Conservation (phyloP, 1,140 invertebrate genomes). For the Drosophila ironensis region DNA sequence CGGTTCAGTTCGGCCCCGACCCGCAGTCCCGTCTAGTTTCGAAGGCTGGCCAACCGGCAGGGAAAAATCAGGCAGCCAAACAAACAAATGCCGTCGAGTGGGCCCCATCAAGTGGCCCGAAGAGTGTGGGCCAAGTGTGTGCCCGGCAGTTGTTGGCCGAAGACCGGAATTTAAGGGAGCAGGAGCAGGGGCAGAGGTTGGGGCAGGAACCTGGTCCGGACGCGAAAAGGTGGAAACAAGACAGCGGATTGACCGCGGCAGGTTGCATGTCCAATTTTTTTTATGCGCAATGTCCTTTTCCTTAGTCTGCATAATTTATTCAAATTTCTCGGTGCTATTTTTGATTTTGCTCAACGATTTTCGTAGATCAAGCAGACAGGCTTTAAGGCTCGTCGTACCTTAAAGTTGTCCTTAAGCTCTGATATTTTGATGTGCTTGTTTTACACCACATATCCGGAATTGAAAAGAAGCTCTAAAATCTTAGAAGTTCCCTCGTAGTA, state of each 20-base stretch:
- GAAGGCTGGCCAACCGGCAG: slow-evolving; percentile 2
- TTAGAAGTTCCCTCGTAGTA: no score
- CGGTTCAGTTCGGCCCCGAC: slow-evolving; percentile 10
- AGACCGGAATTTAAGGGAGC: no score
- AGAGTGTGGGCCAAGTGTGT: slow-evolving; percentile 17
- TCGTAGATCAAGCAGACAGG: no score
- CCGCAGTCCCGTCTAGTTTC: not conserved
- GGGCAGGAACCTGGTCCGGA: not conserved
- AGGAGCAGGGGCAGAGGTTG: not conserved
- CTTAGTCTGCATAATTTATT: slow-evolving; percentile 11
- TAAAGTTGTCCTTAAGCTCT: no score
- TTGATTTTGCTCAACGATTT: no score
- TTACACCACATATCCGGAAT: no score
- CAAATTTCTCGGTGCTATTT: slow-evolving; percentile 10
- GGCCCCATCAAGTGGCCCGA: not conserved
- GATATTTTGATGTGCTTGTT: no score
- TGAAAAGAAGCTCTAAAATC: no score
- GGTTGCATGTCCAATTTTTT: slow-evolving; percentile 30
- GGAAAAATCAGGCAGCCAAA: slow-evolving; percentile 31
- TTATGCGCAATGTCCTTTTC: not conserved
- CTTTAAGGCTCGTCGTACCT: no score
- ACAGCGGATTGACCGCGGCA: slow-evolving; percentile 34
- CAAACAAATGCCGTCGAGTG: slow-evolving; percentile 19
- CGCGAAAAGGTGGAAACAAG: slow-evolving; percentile 13
- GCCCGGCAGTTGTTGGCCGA: slow-evolving; percentile 10